phyloP scores from a whole-genome alignment of 2,888 invertebrate genomes.

The Eretmocerus hayati region DNA sequence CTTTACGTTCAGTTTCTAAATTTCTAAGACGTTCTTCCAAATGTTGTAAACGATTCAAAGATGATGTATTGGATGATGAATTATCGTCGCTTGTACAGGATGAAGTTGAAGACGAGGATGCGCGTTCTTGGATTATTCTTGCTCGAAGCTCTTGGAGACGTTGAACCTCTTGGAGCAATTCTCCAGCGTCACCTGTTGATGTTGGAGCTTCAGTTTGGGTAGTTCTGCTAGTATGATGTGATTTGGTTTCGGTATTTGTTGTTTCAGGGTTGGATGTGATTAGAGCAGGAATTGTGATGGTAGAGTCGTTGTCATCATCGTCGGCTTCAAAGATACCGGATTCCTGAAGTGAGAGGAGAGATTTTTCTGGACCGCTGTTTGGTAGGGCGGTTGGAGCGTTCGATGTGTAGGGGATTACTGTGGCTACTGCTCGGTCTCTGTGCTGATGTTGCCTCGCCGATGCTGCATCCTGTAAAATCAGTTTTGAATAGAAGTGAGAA shows the following conservation, averaged over 20 bases:
- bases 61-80: neutral
- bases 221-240: constrained; percentile 33
- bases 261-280: too few relatives aligned
- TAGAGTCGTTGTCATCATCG: constrained; percentile 44
- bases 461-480: too few relatives aligned
- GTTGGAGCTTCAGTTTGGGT: constrained; percentile 38
- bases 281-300: constrained; percentile 36
- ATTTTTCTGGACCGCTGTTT: constrained; percentile 30
- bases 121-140: constrained; percentile 36
- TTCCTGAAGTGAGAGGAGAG: constrained; percentile 53
- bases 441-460: too few relatives aligned
- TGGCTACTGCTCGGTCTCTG: constrained; percentile 36
- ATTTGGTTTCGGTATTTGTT: constrained; percentile 44
- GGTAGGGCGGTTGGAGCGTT: constrained; percentile 29
- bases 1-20: constrained; percentile 27
- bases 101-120: constrained; percentile 23
- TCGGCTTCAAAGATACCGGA: constrained; percentile 67
- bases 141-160: constrained; percentile 37
- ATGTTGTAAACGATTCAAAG: constrained; percentile 30
- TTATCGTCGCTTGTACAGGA: constrained; percentile 7
- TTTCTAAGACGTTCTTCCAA: constrained; percentile 30
- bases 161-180: constrained; percentile 38
- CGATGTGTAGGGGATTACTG: constrained; percentile 37
- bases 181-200: too few relatives aligned
- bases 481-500: too few relatives aligned